Percentiles rank a stretch among this genome's conserved stretches.
Conservation (phyloP, 1,140 invertebrate genomes). For the Mercenaria mercenaria region DNA sequence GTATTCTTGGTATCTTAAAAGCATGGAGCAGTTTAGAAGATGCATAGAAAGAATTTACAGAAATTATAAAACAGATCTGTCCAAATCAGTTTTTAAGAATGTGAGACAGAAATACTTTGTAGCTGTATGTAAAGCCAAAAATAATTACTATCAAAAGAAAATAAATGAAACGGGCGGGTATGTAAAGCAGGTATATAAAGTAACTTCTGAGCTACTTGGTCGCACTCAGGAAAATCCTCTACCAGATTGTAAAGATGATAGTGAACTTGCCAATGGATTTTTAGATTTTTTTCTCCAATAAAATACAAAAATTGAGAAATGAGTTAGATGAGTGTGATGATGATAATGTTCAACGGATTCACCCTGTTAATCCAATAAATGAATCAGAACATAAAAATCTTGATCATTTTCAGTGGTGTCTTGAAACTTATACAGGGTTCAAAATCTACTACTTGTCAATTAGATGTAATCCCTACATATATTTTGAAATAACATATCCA, state of each 20-base stretch:
- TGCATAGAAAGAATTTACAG: conserved; percentile 4
- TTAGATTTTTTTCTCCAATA: conserved; percentile 6
- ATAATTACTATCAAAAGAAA: conserved; percentile 9
- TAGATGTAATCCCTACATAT: conserved; percentile 27
- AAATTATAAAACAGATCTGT: conserved; percentile 19
- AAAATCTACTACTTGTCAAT: conserved; percentile 43
- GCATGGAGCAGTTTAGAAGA: too few relatives aligned
- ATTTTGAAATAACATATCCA: background rate
- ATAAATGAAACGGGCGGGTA: conserved; percentile 35
- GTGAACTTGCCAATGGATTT: conserved; percentile 39
- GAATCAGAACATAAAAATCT: too few relatives aligned
- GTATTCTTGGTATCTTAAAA: conserved; percentile 33
- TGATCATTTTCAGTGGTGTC: background rate
- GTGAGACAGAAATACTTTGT: conserved; percentile 13
- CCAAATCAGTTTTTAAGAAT: conserved; percentile 17
- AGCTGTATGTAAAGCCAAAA: background rate
- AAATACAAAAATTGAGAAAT: conserved; percentile 31
- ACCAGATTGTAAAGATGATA: background rate
- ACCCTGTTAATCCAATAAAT: too few relatives aligned
- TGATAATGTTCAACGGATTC: too few relatives aligned
- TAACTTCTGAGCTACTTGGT: conserved; percentile 35
- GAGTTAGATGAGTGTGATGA: too few relatives aligned
- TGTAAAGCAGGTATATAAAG: conserved; percentile 41
- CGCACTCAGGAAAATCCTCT: conserved; percentile 38
- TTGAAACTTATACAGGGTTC: background rate